Base-by-base conservation (phyloP, 2,113 vertebrate genomes). In the Orientallactaga bullata region DNA sequence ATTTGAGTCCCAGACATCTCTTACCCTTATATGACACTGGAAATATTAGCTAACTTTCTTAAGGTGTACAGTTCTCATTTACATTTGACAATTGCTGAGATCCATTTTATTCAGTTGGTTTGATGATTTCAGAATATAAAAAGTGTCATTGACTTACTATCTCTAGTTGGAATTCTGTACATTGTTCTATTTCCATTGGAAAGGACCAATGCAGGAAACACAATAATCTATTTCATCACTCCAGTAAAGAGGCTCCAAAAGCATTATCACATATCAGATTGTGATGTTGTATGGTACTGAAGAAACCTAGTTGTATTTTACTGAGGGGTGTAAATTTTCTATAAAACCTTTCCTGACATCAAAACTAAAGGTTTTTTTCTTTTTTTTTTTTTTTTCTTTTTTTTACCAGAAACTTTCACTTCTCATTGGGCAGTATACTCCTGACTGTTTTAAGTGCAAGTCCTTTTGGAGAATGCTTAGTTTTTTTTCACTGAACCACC, bases 401-500 rank as follows among this genome's bases (percentile, higher is more conserved):
- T n/a, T n/a, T n/a, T n/a, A 87, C 78, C 88, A 85, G 95, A 96
- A 93, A 95, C 37, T 66, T 93, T 97, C 0, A 1, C 97, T 90
- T 97, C 97, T 97, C 97, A 96, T 95, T 90, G 97, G 96, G 88
- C 96, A 97, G 85, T 92, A 77, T 1, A 20, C 69, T 95, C 78
- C 96, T 97, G 93, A 94, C 96, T 97, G 97, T 98, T 98, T 98
- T 97, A 98, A 98, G 96, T 95, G 97, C 79, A 97, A 95, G 77
- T 96, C 95, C 85, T 98, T 97, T 91, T 96, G 95, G 96, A 98
- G 73, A 97, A 97, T 79, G 97, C 97, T 97, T 95, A 96, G 95
- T 97, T 98, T 98, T 98, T 69, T 8, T 47, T 98, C 97, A 98
- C 93, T 98, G 98, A 98, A 98, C 98, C 98, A 97, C 95, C 98